Evolutionary conservation across 2,113 vertebrate species (phyloP).

Genomic region (Cebus imitator): DNA sequence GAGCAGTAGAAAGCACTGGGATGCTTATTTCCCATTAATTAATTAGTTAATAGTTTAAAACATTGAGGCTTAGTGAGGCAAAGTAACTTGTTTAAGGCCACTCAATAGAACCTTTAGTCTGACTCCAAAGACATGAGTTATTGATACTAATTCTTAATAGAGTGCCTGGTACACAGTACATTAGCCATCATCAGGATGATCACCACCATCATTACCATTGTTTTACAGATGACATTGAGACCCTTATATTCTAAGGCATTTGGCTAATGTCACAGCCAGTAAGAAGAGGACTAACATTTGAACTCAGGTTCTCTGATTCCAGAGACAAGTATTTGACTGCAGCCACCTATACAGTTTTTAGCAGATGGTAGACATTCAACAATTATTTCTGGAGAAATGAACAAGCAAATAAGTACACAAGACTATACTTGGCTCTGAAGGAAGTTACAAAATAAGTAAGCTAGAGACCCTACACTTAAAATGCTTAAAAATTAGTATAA

Average conservation of each 20-base stretch:
- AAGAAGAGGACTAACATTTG: background rate
- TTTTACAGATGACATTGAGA: background rate
- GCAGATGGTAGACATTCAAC: background rate
- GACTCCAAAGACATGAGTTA: background rate
- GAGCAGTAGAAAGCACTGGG: background rate
- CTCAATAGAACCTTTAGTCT: background rate
- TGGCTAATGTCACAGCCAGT: background rate
- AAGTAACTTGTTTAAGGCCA: background rate
- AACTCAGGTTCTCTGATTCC: background rate
- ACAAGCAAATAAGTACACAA: background rate
- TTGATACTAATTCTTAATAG: background rate
- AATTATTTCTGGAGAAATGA: background rate
- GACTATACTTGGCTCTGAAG: background rate
- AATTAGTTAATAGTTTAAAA: background rate
- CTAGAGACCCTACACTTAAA: background rate
- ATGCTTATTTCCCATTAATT: background rate
- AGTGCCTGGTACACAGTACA: background rate
- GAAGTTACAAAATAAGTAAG: background rate
- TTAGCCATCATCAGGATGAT: background rate
- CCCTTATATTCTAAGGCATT: background rate
- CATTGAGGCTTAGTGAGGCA: background rate
- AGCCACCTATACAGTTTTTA: background rate
- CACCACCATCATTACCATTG: background rate
- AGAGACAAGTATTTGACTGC: background rate
- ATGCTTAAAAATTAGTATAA: background rate